Evolutionary conservation across 1,140 invertebrate genomes (phyloP).

Genomic region (Samia ricini): DNA sequence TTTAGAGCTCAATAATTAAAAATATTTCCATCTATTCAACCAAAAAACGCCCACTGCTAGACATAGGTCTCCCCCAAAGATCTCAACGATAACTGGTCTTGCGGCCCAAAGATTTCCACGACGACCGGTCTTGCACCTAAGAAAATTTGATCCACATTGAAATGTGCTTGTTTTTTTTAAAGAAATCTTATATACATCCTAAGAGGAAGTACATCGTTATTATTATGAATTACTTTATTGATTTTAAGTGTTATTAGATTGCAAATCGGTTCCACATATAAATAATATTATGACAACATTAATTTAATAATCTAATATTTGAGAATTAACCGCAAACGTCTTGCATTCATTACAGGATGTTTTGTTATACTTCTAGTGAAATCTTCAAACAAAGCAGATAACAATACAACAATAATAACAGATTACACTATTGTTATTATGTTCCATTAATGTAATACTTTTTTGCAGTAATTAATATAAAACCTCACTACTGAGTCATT

Average conservation of each 20-base stretch:
- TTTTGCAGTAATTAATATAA: not conserved
- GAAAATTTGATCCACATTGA: too few relatives aligned
- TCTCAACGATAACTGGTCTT: too few relatives aligned
- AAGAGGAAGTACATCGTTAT: too few relatives aligned
- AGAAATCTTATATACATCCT: too few relatives aligned
- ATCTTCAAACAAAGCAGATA: constrained; percentile 1
- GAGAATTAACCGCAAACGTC: not conserved
- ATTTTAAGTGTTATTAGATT: not conserved
- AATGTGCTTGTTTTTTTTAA: too few relatives aligned
- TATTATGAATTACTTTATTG: too few relatives aligned
- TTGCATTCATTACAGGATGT: not conserved
- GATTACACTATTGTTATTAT: not conserved
- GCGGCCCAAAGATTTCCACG: too few relatives aligned
- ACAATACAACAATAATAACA: not conserved
- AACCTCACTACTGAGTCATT: not conserved
- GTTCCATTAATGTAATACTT: not conserved
- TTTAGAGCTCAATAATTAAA: not conserved
- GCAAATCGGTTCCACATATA: not conserved
- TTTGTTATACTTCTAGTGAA: not conserved
- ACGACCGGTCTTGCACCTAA: too few relatives aligned
- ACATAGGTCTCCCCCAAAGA: too few relatives aligned
- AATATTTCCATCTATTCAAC: not conserved
- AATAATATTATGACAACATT: too few relatives aligned
- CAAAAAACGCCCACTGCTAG: too few relatives aligned
- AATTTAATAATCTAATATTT: not conserved